Base-by-base conservation (phyloP, 2,113 vertebrate species). In the Halcyon senegalensis region DNA sequence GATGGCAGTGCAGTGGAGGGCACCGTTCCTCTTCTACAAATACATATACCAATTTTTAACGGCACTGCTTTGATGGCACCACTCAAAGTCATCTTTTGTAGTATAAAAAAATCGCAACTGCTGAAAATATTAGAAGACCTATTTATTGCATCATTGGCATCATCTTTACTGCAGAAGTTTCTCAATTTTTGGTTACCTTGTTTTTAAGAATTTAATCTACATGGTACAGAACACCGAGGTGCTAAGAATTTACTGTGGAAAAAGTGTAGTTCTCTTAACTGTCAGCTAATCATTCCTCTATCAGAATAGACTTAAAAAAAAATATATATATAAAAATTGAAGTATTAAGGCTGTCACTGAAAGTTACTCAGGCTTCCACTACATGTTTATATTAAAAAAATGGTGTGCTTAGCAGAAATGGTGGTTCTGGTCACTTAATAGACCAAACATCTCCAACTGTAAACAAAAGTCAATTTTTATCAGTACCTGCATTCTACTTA, bases 1-100 rank as follows among this genome's bases (percentile, higher is more conserved):
- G 13, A 35, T 0, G 53, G 2, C 11, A 17, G 17, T 18, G 11
- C 10, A 25, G 19, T 1, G 5, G 39, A 24, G 1, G 23, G 1
- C 25, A 13, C 16, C 2, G 1, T 41, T 69, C 76, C 3, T 6
- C 3, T 2, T 35, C 51, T 44, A 51, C 66, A 63, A n/a, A 13
- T 0, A 18, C 9, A 11, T 6, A 9, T 4, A 20, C 46, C 55
- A 25, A 30, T 5, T 30, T 27, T 70, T 23, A 44, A 46, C 53
- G 16, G 14, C 2, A 4, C 31, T 41, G 20, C 59, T 60, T 41
- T 16, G 35, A 67, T 2, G 60, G 41, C 56, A 35, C 58, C 24
- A 18, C 27, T 75, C 41, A 63, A 17, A 78, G 16, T 5, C 31
- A 41, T 5, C 20, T 60, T 62, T 35, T 58, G 24, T 1, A 28